phyloP scores from a whole-genome alignment of 2,797 vertebrate species.

The Falco cherrug region DNA sequence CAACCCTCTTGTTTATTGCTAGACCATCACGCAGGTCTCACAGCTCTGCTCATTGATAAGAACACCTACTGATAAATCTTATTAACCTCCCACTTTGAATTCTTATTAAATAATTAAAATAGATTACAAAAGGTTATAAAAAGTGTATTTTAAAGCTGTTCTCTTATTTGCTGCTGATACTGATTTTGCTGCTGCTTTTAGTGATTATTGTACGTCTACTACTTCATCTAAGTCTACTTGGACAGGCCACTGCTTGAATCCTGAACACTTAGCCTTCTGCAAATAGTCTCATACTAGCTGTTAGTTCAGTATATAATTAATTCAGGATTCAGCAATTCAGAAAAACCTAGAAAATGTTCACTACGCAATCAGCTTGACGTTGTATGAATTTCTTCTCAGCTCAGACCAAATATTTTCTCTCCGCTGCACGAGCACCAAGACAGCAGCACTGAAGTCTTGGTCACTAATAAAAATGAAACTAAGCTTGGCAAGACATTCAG shows the following conservation, averaged over 20 bases:
- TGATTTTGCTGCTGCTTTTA: constrained; percentile 28
- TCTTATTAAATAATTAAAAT: constrained; percentile 71
- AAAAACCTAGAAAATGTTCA: background rate
- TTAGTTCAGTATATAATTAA: background rate
- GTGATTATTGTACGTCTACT: background rate
- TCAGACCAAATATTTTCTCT: background rate
- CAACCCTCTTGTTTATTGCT: constrained; percentile 60
- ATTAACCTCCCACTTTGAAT: constrained; percentile 71
- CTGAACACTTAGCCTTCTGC: background rate
- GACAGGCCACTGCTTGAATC: background rate
- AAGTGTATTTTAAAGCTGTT: constrained; percentile 16
- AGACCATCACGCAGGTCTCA: constrained; percentile 26
- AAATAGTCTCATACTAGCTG: background rate
- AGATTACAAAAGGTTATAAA: constrained; percentile 15
- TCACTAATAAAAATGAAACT: background rate
- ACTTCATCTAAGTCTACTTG: background rate
- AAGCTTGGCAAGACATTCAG: background rate
- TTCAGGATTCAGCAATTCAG: background rate
- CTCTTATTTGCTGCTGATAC: background rate
- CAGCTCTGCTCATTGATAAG: constrained; percentile 60
- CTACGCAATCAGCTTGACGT: background rate
- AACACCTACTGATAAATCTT: constrained; percentile 63
- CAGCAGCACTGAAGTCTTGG: background rate
- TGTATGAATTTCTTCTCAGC: background rate
- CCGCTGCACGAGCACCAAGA: fast-evolving